Evolutionary conservation across 2,888 invertebrate species (phyloP), one percentile per base, ranked within the genome.

Genomic region (Synergus gifuensis): DNA sequence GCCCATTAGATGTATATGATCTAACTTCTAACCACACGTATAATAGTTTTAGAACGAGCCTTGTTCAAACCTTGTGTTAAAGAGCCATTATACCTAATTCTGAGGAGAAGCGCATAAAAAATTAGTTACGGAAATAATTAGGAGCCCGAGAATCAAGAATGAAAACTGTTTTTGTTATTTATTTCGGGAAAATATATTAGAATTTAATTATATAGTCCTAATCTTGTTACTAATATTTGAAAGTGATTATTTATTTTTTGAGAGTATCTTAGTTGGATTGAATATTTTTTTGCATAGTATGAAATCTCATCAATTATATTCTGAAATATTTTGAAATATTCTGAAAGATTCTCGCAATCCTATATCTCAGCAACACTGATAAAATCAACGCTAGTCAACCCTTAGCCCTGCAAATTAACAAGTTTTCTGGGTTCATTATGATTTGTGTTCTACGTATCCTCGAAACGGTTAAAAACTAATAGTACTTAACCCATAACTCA

Each of bases 401-500:
- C 49, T 73, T 73, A 54, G 73, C 54, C 73, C 54, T 73, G n/a
- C 40, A n/a, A 73, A 73, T 73, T 73, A 54, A 40, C 40, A 54
- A 73, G 54, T 73, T 73, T 73, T 54, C n/a, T 73, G 28, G 16
- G 54, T 36, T 73, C 36, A 73, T 73, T 73, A 73, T 73, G 54
- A 73, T 73, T 73, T 73, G 73, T 54, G 73, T 73, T 54, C 11
- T n/a, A 18, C 36, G 54, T 73, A 40, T 54, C 9, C 73, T 73
- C 54, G 73, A 73, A 73, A 73, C 49, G 36, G 73, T 73, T 73
- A 54, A 54, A 73, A 40, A 54, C 73, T 28, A 73, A 73, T 73
- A 73, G 73, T 73, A 73, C 54, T 73, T 73, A 73, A 73, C 73
- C 73, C 73, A 54, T 73, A 73, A 73, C 28, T 73, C 73, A 73